Evolutionary conservation across 1,140 invertebrate genomes (phyloP).

Genomic region (Cecropterus lyciades): DNA sequence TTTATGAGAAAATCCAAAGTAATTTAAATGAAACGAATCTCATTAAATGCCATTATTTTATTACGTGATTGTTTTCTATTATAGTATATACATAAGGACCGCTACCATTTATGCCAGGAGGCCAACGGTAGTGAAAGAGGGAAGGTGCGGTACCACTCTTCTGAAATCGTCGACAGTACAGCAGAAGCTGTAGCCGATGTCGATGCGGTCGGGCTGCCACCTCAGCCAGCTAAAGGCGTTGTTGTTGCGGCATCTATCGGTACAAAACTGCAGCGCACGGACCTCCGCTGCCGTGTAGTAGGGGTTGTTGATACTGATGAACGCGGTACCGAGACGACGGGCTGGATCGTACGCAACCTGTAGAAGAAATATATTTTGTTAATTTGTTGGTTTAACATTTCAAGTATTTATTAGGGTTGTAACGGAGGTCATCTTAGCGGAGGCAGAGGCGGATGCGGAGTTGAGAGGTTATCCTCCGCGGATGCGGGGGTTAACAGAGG

Average conservation of each 20-base stretch:
- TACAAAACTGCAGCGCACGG: slow-evolving; percentile 83
- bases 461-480: too few relatives aligned
- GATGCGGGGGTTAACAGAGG: too few relatives aligned
- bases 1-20: too few relatives aligned
- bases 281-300: slow-evolving; percentile 75
- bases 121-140: slow-evolving; percentile 74
- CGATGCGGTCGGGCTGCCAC: slow-evolving; percentile 80
- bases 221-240: slow-evolving; percentile 84
- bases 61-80: too few relatives aligned
- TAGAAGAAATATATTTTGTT: too few relatives aligned
- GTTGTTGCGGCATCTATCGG: slow-evolving; percentile 82
- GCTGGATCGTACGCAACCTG: slow-evolving; percentile 83
- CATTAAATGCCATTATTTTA: too few relatives aligned
- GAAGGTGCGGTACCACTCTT: slow-evolving; percentile 81
- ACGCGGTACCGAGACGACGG: slow-evolving; percentile 83
- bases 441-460: too few relatives aligned
- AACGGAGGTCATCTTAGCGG: too few relatives aligned
- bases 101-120: slow-evolving; percentile 61
- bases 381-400: too few relatives aligned
- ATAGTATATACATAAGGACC: too few relatives aligned
- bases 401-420: too few relatives aligned
- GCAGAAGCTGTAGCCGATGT: slow-evolving; percentile 87
- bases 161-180: slow-evolving; percentile 87
- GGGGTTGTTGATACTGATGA: slow-evolving; percentile 88
- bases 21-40: too few relatives aligned